Evolutionary conservation across 2,888 invertebrate species (phyloP).

Genomic region (Xestia rhomboidea): DNA sequence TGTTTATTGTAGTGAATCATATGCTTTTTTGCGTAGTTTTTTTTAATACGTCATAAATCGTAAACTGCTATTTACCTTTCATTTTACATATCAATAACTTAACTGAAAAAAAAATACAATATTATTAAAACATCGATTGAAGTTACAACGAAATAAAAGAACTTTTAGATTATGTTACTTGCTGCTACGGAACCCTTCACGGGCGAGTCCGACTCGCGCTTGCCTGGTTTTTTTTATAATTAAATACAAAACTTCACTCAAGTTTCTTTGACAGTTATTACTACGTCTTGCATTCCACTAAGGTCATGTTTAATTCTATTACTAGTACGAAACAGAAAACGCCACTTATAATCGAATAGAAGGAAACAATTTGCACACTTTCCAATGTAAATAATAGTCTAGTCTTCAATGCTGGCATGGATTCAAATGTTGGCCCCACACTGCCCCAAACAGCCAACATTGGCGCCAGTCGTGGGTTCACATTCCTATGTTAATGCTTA

Average conservation of each 20-base stretch:
- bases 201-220: too few species aligned
- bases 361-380: constrained; percentile 56
- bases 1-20: too few species aligned
- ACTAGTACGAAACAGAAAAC: constrained; percentile 31
- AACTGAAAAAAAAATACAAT: too few species aligned
- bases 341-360: constrained; percentile 35
- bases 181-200: too few species aligned
- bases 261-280: constrained; percentile 25
- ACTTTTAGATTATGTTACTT: too few species aligned
- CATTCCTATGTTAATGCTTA: constrained; percentile 64
- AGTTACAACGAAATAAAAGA: too few species aligned
- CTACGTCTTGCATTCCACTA: not conserved
- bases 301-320: constrained; percentile 43
- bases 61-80: too few species aligned
- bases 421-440: constrained; percentile 52
- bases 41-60: too few species aligned
- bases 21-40: too few species aligned
- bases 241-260: not conserved
- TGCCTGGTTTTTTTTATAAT: too few species aligned
- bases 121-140: too few species aligned
- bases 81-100: too few species aligned
- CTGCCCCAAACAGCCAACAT: constrained; percentile 18
- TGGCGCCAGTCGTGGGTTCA: constrained; percentile 56
- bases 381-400: constrained; percentile 57
- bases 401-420: constrained; percentile 40